Evolutionary conservation across 2,797 vertebrate species (phyloP), one percentile per base, ranked within the genome.

Genomic region (Hyperoplus immaculatus): DNA sequence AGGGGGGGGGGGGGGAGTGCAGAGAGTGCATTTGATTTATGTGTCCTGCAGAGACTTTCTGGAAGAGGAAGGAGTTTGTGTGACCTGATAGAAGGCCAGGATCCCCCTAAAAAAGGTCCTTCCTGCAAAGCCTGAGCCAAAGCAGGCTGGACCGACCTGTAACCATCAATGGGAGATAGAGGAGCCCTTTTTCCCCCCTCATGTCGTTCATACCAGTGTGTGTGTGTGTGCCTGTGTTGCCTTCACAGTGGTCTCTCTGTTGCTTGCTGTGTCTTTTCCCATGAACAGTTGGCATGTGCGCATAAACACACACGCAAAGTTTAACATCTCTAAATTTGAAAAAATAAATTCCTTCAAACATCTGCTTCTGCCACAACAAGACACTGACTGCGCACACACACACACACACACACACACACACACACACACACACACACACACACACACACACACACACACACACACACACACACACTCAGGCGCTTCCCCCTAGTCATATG

Each of bases 1-100:
- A 3, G 29, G 29, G 29, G 29, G 29, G 29, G 21, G 66, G 75
- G 72, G 61, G 60, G 74, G 65, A 69, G 69, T 6, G 16, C 49
- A 75, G 75, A 73, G 70, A 80, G 80, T 61, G 60, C 41, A 62
- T 83, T 74, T 88, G 83, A 92, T 89, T 90, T 88, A 89, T 89
- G 77, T 54, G 38, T 69, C 72, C 16, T n/a, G 29, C 15, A 75
- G 73, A 9, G 72, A 76, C 65, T 67, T 41, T 75, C 61, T 89
- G 72, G 77, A 87, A 81, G 45, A 80, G 55, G 63, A 72, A 76
- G 72, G 84, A 80, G 29, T 29, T 29, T 88, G 66, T 88, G 81
- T 84, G 84, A 83, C 78, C 75, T 69, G 69, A 82, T 63, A 68
- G 57, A 57, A 66, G 77, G 83, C 85, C 88, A 82, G 76, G 67